phyloP scores from a whole-genome alignment of 2,113 vertebrate species.

The Plectropomus leopardus region DNA sequence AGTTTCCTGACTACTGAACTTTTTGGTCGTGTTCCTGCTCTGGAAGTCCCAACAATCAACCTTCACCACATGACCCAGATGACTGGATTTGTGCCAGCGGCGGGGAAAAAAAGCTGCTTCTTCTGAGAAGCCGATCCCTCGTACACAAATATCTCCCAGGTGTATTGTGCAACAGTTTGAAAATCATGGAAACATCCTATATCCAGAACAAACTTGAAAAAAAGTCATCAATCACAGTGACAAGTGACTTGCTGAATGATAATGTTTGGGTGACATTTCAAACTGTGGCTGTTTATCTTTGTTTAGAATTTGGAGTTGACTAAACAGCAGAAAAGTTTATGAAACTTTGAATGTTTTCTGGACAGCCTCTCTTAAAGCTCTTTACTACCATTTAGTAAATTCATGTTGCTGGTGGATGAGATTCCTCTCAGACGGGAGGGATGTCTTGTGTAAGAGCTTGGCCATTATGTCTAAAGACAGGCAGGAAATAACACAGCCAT shows the following conservation, averaged over 20 bases:
- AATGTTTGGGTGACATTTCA: neutral
- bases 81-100: constrained; percentile 33
- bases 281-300: neutral
- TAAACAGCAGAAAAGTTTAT: constrained; percentile 13
- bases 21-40: constrained; percentile 1
- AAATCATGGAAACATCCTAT: constrained; percentile 13
- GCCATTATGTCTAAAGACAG: constrained; percentile 69
- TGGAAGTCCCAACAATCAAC: constrained; percentile 34
- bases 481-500: constrained; percentile 66
- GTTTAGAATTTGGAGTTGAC: constrained; percentile 6
- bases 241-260: neutral
- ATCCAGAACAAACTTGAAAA: constrained; percentile 4
- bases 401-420: neutral
- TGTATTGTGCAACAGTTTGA: constrained; percentile 34
- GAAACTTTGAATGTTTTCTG: constrained; percentile 41
- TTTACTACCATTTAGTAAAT: constrained; percentile 49
- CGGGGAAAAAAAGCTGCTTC: constrained; percentile 9
- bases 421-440: constrained; percentile 18
- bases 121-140: constrained; percentile 34
- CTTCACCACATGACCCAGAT: constrained; percentile 39
- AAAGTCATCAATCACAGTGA: constrained; percentile 7
- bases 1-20: constrained; percentile 20
- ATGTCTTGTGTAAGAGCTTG: constrained; percentile 49
- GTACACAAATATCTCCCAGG: constrained; percentile 3
- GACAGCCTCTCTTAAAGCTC: constrained; percentile 27